Percentiles rank a stretch among this genome's conserved stretches.
Conservation (phyloP, 2,888 invertebrate genomes). For the Autographa gamma region DNA sequence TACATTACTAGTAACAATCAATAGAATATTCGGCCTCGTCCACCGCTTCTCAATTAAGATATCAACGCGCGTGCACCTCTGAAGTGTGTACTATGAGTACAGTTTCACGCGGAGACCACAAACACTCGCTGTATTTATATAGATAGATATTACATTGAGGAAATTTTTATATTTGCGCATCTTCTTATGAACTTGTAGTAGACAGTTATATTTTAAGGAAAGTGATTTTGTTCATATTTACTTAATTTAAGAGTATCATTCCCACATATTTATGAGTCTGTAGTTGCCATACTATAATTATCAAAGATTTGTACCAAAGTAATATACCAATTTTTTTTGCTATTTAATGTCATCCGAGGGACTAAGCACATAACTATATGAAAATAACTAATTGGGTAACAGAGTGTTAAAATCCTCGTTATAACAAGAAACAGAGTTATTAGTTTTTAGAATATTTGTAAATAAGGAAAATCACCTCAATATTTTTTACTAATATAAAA, state of each 20-base stretch:
- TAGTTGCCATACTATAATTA: too few species aligned
- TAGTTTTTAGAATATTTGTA: too few species aligned
- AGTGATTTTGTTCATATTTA: not conserved
- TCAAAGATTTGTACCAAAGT: too few species aligned
- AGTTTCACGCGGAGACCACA: slow-evolving; percentile 7
- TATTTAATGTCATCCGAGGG: too few species aligned
- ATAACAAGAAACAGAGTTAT: too few species aligned
- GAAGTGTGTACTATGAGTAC: not conserved
- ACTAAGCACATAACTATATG: too few species aligned
- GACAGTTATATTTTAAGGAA: slow-evolving; percentile 11
- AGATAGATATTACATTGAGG: slow-evolving; percentile 1
- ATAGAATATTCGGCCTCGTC: not conserved
- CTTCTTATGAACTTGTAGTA: slow-evolving; percentile 1
- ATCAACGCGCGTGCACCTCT: slow-evolving; percentile 46
- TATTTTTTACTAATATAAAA: slow-evolving; percentile 15
- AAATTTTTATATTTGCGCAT: slow-evolving; percentile 21
- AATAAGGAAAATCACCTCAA: not conserved
- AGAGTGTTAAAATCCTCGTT: too few species aligned
- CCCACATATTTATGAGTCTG: too few species aligned
- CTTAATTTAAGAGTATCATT: too few species aligned
- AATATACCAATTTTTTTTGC: too few species aligned
- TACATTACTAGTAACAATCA: not conserved
- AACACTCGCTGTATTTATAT: slow-evolving; percentile 5
- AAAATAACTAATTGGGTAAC: too few species aligned
- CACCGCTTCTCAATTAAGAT: slow-evolving; percentile 31